Percentiles rank a stretch among this genome's conserved stretches.
phyloP scores from a whole-genome alignment of 2,888 invertebrate genomes.

The Anthophora plumipes region DNA sequence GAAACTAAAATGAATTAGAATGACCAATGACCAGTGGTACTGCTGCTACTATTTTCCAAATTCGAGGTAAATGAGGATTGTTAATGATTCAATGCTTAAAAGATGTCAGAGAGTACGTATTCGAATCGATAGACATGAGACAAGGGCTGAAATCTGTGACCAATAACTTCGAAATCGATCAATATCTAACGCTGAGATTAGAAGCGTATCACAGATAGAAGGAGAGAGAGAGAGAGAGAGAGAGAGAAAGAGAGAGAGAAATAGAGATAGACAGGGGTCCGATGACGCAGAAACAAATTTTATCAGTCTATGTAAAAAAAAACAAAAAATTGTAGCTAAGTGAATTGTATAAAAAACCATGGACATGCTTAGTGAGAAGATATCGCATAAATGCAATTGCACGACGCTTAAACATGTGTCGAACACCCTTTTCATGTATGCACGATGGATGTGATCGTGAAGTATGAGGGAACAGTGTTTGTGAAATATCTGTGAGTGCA shows the following conservation, averaged over 20 bases:
- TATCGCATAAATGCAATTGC: conserved; percentile 68
- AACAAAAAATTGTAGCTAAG: conserved; percentile 30
- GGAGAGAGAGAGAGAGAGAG: conserved; percentile 21
- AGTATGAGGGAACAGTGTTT: conserved; percentile 69
- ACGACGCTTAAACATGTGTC: conserved; percentile 69
- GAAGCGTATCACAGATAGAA: conserved; percentile 30
- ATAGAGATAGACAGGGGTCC: background rate
- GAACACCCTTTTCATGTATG: conserved; percentile 63
- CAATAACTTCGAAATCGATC: conserved; percentile 45
- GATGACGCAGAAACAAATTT: conserved; percentile 35
- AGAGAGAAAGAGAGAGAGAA: conserved; percentile 26
- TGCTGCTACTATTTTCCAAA: background rate
- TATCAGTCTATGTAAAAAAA: conserved; percentile 31
- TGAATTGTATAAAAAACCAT: conserved; percentile 66
- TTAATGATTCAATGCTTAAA: conserved; percentile 24
- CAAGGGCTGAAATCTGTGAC: conserved; percentile 54
- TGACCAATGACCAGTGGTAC: background rate
- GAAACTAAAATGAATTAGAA: conserved; percentile 18
- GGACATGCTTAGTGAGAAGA: conserved; percentile 73
- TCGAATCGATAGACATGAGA: conserved; percentile 24
- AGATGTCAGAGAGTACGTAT: conserved; percentile 1
- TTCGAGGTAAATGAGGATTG: background rate
- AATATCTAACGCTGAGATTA: conserved; percentile 33
- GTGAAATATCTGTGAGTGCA: conserved; percentile 65
- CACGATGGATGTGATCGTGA: conserved; percentile 66